These are phyloP conservation scores for Cotesia typhae DNA, from an alignment of 1,140 invertebrate genomes.

Conservation along the genomic window DNA sequence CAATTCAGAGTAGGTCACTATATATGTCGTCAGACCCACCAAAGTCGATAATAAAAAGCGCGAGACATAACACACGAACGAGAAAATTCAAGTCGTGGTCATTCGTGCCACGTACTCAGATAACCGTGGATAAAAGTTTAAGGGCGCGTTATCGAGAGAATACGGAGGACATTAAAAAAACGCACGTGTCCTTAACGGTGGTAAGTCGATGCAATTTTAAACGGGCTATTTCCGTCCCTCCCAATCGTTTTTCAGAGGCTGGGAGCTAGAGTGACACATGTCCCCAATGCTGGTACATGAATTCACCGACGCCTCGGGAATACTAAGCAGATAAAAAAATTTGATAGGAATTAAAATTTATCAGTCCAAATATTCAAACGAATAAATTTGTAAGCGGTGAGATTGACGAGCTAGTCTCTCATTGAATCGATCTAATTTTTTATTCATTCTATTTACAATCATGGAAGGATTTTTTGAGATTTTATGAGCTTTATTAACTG, in stretches of 20 bases:
- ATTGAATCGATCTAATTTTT: too few relatives aligned
- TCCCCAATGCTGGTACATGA: conserved; percentile 56
- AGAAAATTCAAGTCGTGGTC: conserved; percentile 44
- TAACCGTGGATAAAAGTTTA: conserved; percentile 66
- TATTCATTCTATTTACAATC: too few relatives aligned
- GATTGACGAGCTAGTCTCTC: too few relatives aligned
- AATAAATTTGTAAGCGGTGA: neutral
- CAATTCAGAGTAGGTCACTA: neutral
- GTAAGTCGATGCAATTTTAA: conserved; percentile 64
- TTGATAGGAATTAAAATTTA: conserved; percentile 23
- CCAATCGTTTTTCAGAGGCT: conserved; percentile 50
- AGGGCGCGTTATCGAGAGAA: conserved; percentile 63
- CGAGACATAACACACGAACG: neutral
- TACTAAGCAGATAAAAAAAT: conserved; percentile 52
- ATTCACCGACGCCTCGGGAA: conserved; percentile 49
- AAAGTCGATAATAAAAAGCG: neutral
- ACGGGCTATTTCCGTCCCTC: conserved; percentile 59
- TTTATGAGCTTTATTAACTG: too few relatives aligned
- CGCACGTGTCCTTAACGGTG: conserved; percentile 63
- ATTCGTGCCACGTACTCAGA: conserved; percentile 62
- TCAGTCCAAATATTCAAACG: neutral
- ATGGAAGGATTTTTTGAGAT: too few relatives aligned
- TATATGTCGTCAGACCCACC: neutral
- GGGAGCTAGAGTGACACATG: conserved; percentile 60
- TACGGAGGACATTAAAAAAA: conserved; percentile 64